A percentile compares a stretch with the other conserved stretches of the same genome.
Conservation (phyloP, 2,113 vertebrate genomes). For the Thunnus thynnus region DNA sequence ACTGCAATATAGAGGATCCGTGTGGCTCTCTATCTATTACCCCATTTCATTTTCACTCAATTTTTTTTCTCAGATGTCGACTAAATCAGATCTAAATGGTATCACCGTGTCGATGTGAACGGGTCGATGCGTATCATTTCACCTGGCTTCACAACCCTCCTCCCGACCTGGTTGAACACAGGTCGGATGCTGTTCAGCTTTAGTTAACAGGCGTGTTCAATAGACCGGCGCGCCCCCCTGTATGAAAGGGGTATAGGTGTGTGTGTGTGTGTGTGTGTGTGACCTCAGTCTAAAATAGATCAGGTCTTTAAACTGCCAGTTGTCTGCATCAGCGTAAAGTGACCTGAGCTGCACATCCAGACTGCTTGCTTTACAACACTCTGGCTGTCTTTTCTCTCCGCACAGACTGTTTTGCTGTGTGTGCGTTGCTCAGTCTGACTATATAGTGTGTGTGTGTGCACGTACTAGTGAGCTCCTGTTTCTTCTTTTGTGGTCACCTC, state of each 20-base stretch:
- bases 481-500: constrained; percentile 60
- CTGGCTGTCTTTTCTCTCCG: constrained; percentile 29
- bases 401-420: constrained; percentile 28
- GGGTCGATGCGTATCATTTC: not conserved
- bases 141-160: not conserved
- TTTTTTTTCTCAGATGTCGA: not conserved
- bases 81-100: too few relatives aligned
- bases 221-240: not conserved
- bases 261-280: constrained; percentile 16
- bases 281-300: constrained; percentile 66
- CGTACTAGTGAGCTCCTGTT: constrained; percentile 47
- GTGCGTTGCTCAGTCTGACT: constrained; percentile 33
- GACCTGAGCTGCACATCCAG: constrained; percentile 52
- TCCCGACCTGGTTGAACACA: not conserved
- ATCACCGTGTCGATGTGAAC: not conserved
- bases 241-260: constrained; percentile 3
- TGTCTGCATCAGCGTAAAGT: constrained; percentile 69
- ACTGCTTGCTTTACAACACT: constrained; percentile 33
- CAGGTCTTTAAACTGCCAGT: constrained; percentile 43
- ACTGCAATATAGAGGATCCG: not conserved
- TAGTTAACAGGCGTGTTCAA: not conserved
- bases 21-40: not conserved
- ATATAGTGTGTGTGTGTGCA: constrained; percentile 9
- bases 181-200: not conserved
- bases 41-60: not conserved